Evolutionary conservation across 2,797 vertebrate genomes (phyloP).

Genomic region (Choloepus didactylus): DNA sequence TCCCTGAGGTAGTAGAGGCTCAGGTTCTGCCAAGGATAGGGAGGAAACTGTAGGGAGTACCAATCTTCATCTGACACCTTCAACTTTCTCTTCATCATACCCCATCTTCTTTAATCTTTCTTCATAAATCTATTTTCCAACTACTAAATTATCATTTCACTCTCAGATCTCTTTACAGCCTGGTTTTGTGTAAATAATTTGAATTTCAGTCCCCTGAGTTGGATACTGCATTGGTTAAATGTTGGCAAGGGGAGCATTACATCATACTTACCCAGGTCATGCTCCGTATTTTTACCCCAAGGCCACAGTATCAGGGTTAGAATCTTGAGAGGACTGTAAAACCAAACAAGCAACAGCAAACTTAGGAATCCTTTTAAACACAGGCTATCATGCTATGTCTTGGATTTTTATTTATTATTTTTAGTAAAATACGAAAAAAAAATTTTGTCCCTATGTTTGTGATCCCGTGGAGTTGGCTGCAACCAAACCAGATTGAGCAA

Average conservation of each 20-base stretch:
- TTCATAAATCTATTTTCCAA: not conserved
- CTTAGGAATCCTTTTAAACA: not conserved
- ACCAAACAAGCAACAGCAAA: not conserved
- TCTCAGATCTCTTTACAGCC: not conserved
- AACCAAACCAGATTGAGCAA: conserved; percentile 75
- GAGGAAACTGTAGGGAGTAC: not conserved
- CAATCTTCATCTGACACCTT: not conserved
- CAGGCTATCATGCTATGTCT: not conserved
- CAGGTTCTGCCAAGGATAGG: not conserved
- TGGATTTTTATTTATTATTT: not conserved
- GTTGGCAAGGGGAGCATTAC: not conserved
- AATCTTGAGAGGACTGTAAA: not conserved
- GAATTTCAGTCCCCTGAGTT: not conserved
- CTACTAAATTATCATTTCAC: not conserved
- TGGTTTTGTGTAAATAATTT: conserved; percentile 1
- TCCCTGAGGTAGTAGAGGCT: not conserved
- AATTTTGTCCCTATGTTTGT: conserved; percentile 58
- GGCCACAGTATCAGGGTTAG: too few relatives aligned
- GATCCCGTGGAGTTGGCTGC: conserved; percentile 71
- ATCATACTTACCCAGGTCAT: not conserved
- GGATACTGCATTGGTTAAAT: not conserved
- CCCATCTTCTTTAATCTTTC: not conserved
- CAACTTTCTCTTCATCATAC: not conserved
- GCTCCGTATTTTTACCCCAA: not conserved
- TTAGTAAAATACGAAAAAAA: conserved; percentile 41